Conservation (phyloP, 1,140 invertebrate species). For the Limonius californicus region DNA sequence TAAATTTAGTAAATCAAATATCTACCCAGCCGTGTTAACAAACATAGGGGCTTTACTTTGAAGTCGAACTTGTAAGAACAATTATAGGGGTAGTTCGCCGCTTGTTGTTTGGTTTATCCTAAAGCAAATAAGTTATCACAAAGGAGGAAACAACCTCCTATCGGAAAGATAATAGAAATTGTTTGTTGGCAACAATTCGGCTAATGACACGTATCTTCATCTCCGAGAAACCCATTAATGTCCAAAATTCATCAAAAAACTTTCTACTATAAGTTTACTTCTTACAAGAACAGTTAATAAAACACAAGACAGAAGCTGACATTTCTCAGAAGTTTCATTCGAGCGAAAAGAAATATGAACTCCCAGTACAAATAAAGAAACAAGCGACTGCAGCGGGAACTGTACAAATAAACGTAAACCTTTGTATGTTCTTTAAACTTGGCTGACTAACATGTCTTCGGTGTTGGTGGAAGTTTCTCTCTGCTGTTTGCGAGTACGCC, state of each 20-base stretch:
- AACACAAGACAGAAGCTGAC: conserved; percentile 11
- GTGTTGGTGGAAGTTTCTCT: conserved; percentile 3
- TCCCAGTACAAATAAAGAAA: conserved; percentile 40
- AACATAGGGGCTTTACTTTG: background rate
- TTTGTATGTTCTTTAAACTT: conserved; percentile 12
- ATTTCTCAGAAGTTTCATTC: conserved; percentile 22
- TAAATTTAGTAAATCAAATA: background rate
- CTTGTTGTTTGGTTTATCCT: background rate
- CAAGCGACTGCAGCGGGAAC: conserved; percentile 47
- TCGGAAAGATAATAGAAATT: background rate
- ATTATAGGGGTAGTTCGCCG: background rate
- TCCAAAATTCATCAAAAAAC: background rate
- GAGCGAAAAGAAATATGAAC: conserved; percentile 35
- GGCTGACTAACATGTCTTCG: conserved; percentile 9
- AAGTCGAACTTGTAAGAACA: background rate
- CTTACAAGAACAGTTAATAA: conserved; percentile 3
- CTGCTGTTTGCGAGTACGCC: background rate
- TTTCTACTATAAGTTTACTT: background rate
- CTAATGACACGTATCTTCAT: too few relatives aligned
- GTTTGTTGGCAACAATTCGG: background rate
- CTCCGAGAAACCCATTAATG: background rate
- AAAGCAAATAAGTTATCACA: background rate
- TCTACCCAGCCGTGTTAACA: background rate
- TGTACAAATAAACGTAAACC: conserved; percentile 37
- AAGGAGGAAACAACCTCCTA: background rate